Evolutionary conservation across 2,888 invertebrate genomes (phyloP).

Genomic region (Meghimatium bilineatum): DNA sequence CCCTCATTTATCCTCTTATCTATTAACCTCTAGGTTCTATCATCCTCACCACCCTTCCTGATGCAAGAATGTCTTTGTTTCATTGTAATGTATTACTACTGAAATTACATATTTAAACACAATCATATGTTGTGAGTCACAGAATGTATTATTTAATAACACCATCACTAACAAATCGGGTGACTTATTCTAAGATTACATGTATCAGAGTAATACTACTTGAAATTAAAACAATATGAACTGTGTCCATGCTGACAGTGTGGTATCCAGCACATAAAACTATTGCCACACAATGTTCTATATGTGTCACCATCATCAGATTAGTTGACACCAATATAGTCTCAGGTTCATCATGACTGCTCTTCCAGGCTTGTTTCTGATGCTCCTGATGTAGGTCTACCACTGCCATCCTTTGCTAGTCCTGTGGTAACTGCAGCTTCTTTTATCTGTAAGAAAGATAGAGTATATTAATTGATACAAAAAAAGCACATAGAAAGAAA

Average conservation of each 20-base stretch:
- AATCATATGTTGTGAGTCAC: neutral
- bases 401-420: neutral
- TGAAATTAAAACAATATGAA: neutral
- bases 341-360: neutral
- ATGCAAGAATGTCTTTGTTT: neutral
- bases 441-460: constrained; percentile 61
- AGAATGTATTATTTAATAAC: neutral
- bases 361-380: neutral
- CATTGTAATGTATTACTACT: neutral
- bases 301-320: neutral
- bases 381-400: constrained; percentile 7
- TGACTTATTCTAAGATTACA: neutral
- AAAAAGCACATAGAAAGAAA: neutral
- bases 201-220: constrained; percentile 10
- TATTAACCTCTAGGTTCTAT: too few species aligned
- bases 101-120: neutral
- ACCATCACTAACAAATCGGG: neutral
- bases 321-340: neutral
- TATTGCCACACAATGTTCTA: neutral
- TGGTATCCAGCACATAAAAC: neutral
- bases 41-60: too few species aligned
- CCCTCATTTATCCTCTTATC: too few species aligned
- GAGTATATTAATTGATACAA: neutral
- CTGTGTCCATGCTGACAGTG: constrained; percentile 13
- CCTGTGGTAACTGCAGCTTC: constrained; percentile 62